These are phyloP conservation scores for Anguilla pacifica DNA, from an alignment of 2,797 vertebrate genomes.

Conservation along the genomic window DNA sequence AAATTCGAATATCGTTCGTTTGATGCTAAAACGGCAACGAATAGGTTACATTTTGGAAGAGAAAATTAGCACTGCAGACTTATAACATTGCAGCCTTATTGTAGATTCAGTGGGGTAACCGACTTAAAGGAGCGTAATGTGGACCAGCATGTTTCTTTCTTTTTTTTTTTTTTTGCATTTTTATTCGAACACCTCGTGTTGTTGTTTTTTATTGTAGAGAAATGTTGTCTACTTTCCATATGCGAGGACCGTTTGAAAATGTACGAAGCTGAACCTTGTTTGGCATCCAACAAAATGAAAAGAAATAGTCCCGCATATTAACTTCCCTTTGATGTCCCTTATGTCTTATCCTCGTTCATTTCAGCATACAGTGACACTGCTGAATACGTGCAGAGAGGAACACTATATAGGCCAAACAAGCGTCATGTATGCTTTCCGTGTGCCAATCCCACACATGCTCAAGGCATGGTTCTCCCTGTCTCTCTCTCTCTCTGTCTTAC, in stretches of 20 bases:
- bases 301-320: background rate
- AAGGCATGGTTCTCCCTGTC: background rate
- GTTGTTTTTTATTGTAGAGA: background rate
- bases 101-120: background rate
- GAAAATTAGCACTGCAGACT: background rate
- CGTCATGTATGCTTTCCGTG: background rate
- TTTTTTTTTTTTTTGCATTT: background rate
- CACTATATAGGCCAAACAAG: background rate
- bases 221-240: background rate
- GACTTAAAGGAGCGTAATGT: background rate
- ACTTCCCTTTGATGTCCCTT: background rate
- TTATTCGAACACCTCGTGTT: background rate
- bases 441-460: background rate
- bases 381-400: background rate
- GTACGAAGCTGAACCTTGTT: background rate
- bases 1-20: background rate
- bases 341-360: background rate
- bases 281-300: background rate
- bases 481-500: background rate
- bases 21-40: background rate
- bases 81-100: background rate
- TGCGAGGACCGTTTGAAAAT: background rate
- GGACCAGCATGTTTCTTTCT: background rate
- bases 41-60: background rate
- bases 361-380: background rate